Conservation (phyloP, 2,888 invertebrate genomes). For the Euclidia mi region DNA sequence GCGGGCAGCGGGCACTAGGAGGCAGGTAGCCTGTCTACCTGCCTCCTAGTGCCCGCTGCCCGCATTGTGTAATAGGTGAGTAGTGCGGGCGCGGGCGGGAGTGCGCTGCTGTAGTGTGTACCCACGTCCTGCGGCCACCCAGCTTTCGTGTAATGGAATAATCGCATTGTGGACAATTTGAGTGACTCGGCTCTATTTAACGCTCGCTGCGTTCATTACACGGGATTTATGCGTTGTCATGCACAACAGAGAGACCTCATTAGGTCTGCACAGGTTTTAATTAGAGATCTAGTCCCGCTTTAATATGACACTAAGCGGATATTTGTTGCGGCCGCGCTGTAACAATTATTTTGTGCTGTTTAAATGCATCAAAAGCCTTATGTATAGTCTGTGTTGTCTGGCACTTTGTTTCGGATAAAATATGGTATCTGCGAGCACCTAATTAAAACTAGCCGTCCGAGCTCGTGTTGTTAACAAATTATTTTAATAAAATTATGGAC, state of each 20-base stretch:
- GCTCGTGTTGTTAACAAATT: constrained; percentile 71
- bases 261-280: constrained; percentile 82
- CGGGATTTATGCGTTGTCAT: constrained; percentile 86
- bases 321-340: constrained; percentile 47
- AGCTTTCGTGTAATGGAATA: constrained; percentile 82
- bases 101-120: constrained; percentile 57
- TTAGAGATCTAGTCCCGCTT: constrained; percentile 74
- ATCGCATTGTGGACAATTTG: constrained; percentile 87
- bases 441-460: constrained; percentile 79
- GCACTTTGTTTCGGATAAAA: constrained; percentile 76
- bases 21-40: no score
- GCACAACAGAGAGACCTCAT: constrained; percentile 80
- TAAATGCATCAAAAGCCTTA: constrained; percentile 33
- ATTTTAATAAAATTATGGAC: constrained; percentile 78
- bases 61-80: constrained; percentile 21
- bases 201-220: constrained; percentile 84
- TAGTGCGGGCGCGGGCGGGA: constrained; percentile 49
- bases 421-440: constrained; percentile 73
- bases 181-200: constrained; percentile 85
- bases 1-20: background rate
- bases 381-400: constrained; percentile 10
- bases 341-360: constrained; percentile 28
- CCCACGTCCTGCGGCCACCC: constrained; percentile 66
- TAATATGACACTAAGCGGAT: constrained; percentile 60
- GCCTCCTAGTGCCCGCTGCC: no score